These are phyloP conservation scores for Melipona bicolor DNA, from an alignment of 2,888 invertebrate genomes.

Conservation along the genomic window DNA sequence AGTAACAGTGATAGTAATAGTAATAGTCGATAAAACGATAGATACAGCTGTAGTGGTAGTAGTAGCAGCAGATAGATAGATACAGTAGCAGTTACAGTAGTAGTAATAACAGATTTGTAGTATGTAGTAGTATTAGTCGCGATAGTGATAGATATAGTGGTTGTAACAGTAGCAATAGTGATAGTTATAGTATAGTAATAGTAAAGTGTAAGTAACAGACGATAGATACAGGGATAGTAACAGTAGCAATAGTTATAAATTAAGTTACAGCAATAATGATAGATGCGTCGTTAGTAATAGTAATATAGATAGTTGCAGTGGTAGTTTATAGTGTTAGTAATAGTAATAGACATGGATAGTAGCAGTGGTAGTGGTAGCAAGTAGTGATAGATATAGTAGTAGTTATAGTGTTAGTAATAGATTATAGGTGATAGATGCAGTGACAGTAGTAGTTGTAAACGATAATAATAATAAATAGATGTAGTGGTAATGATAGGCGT, in stretches of 20 bases:
- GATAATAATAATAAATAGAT: background rate
- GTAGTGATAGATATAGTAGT: background rate
- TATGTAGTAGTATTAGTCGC: background rate
- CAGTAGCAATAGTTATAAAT: background rate
- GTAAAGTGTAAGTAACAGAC: background rate
- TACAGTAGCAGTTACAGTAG: background rate
- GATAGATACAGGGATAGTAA: background rate
- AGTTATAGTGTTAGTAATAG: no score
- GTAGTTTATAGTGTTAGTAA: background rate
- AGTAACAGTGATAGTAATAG: background rate
- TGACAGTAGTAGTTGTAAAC: background rate
- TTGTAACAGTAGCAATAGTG: background rate
- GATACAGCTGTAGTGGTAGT: background rate
- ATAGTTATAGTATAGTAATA: background rate
- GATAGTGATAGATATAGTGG: background rate
- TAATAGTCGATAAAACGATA: background rate
- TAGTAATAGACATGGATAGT: background rate
- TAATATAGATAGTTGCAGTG: background rate
- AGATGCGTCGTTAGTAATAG: background rate
- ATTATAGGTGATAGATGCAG: background rate
- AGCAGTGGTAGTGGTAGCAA: background rate
- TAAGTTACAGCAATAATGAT: background rate
- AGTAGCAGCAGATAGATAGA: background rate
- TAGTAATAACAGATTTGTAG: background rate
- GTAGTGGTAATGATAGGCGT: background rate